phyloP scores from a whole-genome alignment of 2,888 invertebrate genomes.

The Athalia cordata region DNA sequence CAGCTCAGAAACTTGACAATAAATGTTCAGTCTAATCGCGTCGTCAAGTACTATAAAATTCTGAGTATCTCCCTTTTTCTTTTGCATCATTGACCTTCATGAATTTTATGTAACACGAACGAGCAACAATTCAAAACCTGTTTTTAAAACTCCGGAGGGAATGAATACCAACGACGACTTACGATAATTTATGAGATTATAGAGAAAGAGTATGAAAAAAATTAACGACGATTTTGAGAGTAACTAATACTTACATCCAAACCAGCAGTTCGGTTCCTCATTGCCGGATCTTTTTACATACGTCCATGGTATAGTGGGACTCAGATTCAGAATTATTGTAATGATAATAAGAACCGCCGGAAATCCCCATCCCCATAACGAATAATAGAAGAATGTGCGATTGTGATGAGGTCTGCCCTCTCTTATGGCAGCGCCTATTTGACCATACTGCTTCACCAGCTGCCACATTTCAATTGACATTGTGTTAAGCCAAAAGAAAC shows the following conservation, averaged over 20 bases:
- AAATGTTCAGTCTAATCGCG: too few species aligned
- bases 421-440: slow-evolving; percentile 45
- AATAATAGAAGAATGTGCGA: slow-evolving; percentile 76
- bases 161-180: too few species aligned
- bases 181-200: too few species aligned
- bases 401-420: slow-evolving; percentile 41
- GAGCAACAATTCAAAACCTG: too few species aligned
- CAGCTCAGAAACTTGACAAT: too few species aligned
- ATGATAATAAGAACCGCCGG: slow-evolving; percentile 76
- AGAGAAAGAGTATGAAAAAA: too few species aligned
- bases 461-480: slow-evolving; percentile 81
- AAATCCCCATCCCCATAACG: slow-evolving; percentile 76
- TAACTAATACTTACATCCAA: slow-evolving; percentile 75
- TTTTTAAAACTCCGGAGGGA: too few species aligned
- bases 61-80: too few species aligned
- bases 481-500: slow-evolving; percentile 82
- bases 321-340: slow-evolving; percentile 77
- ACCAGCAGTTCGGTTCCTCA: slow-evolving; percentile 77
- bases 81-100: too few species aligned
- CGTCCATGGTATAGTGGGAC: slow-evolving; percentile 78
- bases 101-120: too few species aligned
- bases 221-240: not conserved
- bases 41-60: too few species aligned
- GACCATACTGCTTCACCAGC: slow-evolving; percentile 71
- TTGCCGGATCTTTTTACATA: slow-evolving; percentile 78